phyloP scores from a whole-genome alignment of 2,888 invertebrate species.

The Papilio demoleus region DNA sequence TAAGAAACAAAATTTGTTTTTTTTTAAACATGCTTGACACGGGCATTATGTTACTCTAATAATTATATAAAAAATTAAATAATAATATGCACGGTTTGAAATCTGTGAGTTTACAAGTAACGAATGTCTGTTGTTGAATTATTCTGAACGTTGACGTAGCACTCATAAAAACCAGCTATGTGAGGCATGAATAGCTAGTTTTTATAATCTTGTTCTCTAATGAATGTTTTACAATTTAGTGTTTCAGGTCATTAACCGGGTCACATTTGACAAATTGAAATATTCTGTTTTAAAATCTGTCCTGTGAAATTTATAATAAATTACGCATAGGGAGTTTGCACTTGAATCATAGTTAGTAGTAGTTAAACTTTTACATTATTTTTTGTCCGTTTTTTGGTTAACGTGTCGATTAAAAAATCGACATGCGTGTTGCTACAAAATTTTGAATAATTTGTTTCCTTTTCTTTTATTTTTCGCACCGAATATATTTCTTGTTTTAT shows the following conservation, averaged over 20 bases:
- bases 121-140: background rate
- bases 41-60: background rate
- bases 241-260: constrained; percentile 22
- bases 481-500: background rate
- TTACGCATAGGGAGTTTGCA: background rate
- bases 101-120: background rate
- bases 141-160: background rate
- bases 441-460: too few relatives aligned
- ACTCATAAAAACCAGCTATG: background rate
- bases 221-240: background rate
- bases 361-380: too few relatives aligned
- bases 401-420: too few relatives aligned
- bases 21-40: background rate
- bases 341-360: too few relatives aligned
- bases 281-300: background rate
- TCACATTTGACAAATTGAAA: background rate
- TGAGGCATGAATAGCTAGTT: background rate
- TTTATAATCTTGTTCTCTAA: background rate
- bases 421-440: too few relatives aligned
- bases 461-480: too few relatives aligned
- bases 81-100: background rate
- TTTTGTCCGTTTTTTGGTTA: too few relatives aligned
- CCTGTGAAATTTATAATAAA: background rate
- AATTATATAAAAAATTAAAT: background rate
- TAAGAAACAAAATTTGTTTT: background rate